Conservation (phyloP, 2,113 vertebrate species). For the Malurus cyaneus region DNA sequence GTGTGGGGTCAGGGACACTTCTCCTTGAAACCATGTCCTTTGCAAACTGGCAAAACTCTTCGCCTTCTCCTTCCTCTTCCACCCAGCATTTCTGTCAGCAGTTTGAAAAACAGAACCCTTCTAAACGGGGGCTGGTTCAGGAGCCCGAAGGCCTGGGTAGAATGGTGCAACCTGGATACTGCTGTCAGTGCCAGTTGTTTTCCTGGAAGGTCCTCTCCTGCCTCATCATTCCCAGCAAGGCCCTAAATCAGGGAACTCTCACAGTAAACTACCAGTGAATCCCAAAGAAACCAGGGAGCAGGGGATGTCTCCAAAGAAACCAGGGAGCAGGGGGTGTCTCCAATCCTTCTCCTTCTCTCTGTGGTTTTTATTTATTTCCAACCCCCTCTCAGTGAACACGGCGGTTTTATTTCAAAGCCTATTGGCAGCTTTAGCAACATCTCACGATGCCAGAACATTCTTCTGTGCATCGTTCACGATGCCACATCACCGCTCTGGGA, state of each 20-base stretch:
- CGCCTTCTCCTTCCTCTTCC: background rate
- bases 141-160: background rate
- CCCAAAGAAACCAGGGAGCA: background rate
- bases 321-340: background rate
- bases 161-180: too few relatives aligned
- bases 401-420: background rate
- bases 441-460: constrained; percentile 24
- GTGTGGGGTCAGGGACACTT: background rate
- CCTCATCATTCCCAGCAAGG: background rate
- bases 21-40: accelerated
- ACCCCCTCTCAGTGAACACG: background rate
- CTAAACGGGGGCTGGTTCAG: background rate
- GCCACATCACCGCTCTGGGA: constrained; percentile 39
- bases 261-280: background rate
- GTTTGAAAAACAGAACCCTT: background rate
- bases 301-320: background rate
- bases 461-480: background rate
- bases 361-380: background rate
- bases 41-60: background rate
- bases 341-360: background rate
- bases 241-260: background rate
- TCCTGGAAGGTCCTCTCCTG: background rate
- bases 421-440: constrained; percentile 2
- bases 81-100: background rate
- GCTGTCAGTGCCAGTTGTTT: background rate